These are phyloP conservation scores for Oxyruncus cristatus DNA, from an alignment of 2,113 vertebrate genomes.

Conservation along the genomic window DNA sequence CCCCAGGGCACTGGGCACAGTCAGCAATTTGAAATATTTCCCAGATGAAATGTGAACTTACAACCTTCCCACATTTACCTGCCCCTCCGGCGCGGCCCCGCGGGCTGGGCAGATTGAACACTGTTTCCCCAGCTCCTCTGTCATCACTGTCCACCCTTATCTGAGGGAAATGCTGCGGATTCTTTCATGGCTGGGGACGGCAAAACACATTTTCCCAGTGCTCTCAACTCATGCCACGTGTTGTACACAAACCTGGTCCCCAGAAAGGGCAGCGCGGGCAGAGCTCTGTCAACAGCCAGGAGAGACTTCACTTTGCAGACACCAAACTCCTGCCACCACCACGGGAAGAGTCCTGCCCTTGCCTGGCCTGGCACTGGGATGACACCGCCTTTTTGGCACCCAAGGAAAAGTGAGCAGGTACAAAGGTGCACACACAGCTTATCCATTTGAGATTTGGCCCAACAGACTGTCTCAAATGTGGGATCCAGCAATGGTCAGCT, in stretches of 20 bases:
- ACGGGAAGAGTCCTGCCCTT: background rate
- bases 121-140: constrained; percentile 29
- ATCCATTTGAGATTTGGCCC: background rate
- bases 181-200: background rate
- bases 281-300: background rate
- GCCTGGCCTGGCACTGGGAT: fast-evolving
- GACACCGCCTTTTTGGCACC: fast-evolving
- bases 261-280: background rate
- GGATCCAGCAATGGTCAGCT: background rate
- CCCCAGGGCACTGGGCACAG: constrained; percentile 18
- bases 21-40: constrained; percentile 64
- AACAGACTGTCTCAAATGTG: fast-evolving
- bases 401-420: fast-evolving
- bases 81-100: constrained; percentile 48
- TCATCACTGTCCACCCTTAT: background rate
- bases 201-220: constrained; percentile 59
- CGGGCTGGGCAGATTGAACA: constrained; percentile 8
- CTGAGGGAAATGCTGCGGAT: constrained; percentile 9
- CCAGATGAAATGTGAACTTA: constrained; percentile 76
- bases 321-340: background rate
- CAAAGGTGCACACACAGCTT: background rate
- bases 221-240: background rate
- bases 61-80: constrained; percentile 63
- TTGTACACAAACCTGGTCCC: background rate
- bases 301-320: background rate